Evolutionary conservation across 1,140 invertebrate species (phyloP), one percentile per base, ranked within the genome.

Genomic region (Dermatophagoides farinae): DNA sequence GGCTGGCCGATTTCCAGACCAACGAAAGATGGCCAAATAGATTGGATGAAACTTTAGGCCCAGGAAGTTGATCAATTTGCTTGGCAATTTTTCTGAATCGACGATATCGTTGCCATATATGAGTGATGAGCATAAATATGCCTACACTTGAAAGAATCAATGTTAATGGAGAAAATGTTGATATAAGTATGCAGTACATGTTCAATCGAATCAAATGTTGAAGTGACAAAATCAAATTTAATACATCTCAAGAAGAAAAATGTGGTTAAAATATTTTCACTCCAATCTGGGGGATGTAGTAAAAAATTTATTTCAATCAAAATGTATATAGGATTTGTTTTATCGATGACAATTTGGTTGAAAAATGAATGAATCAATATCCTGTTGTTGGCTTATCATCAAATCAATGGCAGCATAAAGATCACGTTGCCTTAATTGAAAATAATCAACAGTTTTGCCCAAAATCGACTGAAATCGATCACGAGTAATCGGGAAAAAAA

Each of bases 11-110:
- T 47, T 59, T 41, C 40, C 57, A 50, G 1, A 59, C 16, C 6
- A 47, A 39, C 11, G 9, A 9, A 22, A 59, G 41, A 59, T 59
- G 46, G 37, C 57, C 57, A 1, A 41, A 46, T 18, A 59, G 38
- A 1, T 14, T n/a, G 23, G 37, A 46, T 12, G 39, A 11, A 14
- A 59, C 57, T 22, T 4, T 41, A 47, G 57, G 57, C 11, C 57
- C 57, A 25, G 57, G 46, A 22, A 59, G 54, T 46, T 46, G n/a
- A 16, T 59, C 57, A 23, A 59, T 59, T 16, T 44, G 22, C 11
- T 47, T 46, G n/a, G 40, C 5, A 12, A 59, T 39, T 16, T 46
- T 46, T 14, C 20, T 22, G 6, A 59, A 31, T 47, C n/a, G 38
- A 5, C 6, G 22, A 37, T 59, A 59, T 12, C 16, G 16, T 20